Evolutionary conservation across 2,888 invertebrate species (phyloP), one percentile per base, ranked within the genome.

Genomic region (Eupelmus urozonus): DNA sequence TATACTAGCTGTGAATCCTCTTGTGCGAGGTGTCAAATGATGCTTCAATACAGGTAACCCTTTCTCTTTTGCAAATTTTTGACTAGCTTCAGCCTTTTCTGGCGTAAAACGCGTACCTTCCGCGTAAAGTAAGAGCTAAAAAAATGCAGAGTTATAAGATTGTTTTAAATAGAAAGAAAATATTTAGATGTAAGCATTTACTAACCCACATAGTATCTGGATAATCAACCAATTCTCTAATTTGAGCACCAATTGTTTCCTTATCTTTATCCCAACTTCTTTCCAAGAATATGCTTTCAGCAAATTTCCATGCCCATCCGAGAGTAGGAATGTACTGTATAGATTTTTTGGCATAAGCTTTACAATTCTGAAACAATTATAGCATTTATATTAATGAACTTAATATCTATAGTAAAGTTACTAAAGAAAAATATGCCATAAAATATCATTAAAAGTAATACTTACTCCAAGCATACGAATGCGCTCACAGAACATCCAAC

Each of bases 251-350:
- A 84, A 98, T 96, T 79, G 94, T 94, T 86, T 94, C 93, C 88
- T 94, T 95, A 90, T 98, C 98, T 90, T 97, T 96, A 72, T 97
- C 96, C 92, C 95, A 98, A 82, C 95, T 95, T 83, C 98, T 93
- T 89, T 97, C 97, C 76, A 98, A 92, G 91, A 98, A 98, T 80
- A 98, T 96, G 90, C 96, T 96, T 89, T 98, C 98, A 0, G 96
- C 96, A 89, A 97, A 96, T 91, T 96, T 96, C 97, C 98, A 98
- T 85, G 96, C 95, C 98, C 98, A 98, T 45, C 98, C 98, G 83
- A 98, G 93, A 11, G 97, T 94, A 29, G 98, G 98, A 82, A 98
- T 92, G 89, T 96, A 97, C 84, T 95, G 94, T 81, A 98, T 94
- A 16, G 95, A 95, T 90, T 97, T 96, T 91, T 98, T 98, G 0